Evolutionary conservation across 2,113 vertebrate species (phyloP).

Genomic region (Aspiorhynchus laticeps): DNA sequence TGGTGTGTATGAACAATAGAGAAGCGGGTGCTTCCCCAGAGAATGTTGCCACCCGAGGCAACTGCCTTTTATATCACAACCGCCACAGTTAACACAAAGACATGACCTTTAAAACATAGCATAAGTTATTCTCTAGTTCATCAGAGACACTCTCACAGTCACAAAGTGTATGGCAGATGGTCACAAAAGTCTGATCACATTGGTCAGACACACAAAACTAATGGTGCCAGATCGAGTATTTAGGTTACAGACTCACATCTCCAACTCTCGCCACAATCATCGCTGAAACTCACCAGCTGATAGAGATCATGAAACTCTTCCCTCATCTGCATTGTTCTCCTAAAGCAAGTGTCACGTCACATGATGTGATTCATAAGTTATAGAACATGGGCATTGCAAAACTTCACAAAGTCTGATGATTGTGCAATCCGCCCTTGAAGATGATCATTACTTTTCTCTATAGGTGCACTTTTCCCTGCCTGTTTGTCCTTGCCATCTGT

Average conservation of each 20-base stretch:
- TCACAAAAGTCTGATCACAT: constrained; percentile 5
- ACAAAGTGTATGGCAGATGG: neutral
- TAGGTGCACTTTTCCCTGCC: constrained; percentile 34
- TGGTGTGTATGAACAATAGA: neutral
- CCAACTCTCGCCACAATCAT: neutral
- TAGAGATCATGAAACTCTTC: neutral
- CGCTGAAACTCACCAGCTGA: neutral
- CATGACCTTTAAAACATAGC: constrained; percentile 16
- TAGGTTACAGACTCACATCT: neutral
- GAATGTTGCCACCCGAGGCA: neutral
- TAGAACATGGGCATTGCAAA: constrained; percentile 54
- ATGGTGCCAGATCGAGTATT: neutral
- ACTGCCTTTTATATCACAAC: neutral
- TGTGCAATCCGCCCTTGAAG: constrained; percentile 39
- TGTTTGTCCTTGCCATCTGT: constrained; percentile 23
- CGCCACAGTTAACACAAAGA: neutral
- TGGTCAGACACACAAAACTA: too few species aligned
- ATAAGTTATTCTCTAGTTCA: neutral
- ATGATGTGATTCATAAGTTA: constrained; percentile 61
- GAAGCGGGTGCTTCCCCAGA: neutral
- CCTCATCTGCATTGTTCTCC: constrained; percentile 14
- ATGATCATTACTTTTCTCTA: constrained; percentile 58
- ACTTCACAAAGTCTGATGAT: constrained; percentile 59
- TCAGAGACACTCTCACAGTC: neutral
- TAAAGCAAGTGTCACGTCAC: constrained; percentile 19